Percentiles rank a stretch among this genome's conserved stretches.
These are phyloP conservation scores for Aricia artaxerxes DNA, from an alignment of 2,888 invertebrate genomes.

Conservation along the genomic window DNA sequence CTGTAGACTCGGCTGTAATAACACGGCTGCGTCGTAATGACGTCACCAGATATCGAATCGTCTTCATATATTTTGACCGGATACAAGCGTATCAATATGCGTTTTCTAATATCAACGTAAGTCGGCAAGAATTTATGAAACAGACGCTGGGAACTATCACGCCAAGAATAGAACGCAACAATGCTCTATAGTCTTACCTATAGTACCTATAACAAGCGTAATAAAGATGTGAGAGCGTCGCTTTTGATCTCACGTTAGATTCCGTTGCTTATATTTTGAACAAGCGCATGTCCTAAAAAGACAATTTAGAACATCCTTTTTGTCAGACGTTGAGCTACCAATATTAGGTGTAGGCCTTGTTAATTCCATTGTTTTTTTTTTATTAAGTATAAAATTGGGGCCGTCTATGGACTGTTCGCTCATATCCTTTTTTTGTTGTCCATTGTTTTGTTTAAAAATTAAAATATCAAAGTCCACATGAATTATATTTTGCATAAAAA, in stretches of 20 bases:
- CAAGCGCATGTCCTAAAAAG: neutral
- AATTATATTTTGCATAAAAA: neutral
- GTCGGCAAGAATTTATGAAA: neutral
- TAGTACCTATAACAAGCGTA: neutral
- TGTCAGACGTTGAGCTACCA: neutral
- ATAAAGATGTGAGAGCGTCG: neutral
- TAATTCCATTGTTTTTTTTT: neutral
- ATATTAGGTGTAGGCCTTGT: too few species aligned
- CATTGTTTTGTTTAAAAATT: neutral
- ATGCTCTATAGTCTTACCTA: neutral
- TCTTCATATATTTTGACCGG: too few species aligned
- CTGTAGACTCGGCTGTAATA: neutral
- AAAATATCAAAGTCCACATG: neutral
- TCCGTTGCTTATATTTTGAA: neutral
- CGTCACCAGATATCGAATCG: too few species aligned
- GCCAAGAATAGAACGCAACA: conserved; percentile 16
- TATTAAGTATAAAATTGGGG: too few species aligned
- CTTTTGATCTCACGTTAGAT: neutral
- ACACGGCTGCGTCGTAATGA: too few species aligned
- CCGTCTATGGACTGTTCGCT: too few species aligned
- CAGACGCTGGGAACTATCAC: conserved; percentile 15
- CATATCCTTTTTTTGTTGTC: neutral
- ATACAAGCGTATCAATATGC: too few species aligned
- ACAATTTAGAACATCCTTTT: neutral
- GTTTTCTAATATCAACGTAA: neutral